These are phyloP conservation scores for Lacerta agilis DNA, from an alignment of 2,797 vertebrate genomes.

Conservation along the genomic window DNA sequence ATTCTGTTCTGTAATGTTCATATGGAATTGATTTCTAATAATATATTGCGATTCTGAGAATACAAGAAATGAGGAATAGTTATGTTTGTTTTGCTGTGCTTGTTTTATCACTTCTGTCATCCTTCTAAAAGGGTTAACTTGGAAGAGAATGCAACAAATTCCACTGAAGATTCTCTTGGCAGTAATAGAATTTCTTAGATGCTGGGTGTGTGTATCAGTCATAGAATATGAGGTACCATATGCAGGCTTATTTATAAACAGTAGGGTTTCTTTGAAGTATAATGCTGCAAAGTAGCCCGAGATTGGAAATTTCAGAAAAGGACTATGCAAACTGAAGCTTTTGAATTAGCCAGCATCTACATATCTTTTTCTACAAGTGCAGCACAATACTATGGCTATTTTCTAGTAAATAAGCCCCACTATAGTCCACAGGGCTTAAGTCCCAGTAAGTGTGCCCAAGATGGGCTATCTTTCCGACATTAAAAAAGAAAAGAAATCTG, in stretches of 20 bases:
- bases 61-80: conserved; percentile 45
- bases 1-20: conserved; percentile 59
- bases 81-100: not conserved
- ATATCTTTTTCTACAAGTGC: not conserved
- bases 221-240: not conserved
- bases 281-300: not conserved
- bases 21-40: conserved; percentile 76
- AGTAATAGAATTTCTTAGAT: conserved; percentile 23
- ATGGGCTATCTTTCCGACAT: not conserved
- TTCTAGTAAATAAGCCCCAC: not conserved
- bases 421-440: not conserved
- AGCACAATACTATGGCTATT: not conserved
- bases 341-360: not conserved
- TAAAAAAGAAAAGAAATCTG: not conserved
- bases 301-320: not conserved
- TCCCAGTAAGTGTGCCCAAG: not conserved
- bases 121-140: not conserved
- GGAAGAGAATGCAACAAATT: not conserved
- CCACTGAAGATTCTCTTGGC: rapidly evolving
- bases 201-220: not conserved
- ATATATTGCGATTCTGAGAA: conserved; percentile 66
- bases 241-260: not conserved
- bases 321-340: conserved; percentile 1
- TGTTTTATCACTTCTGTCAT: not conserved
- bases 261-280: not conserved